Evolutionary conservation across 2,113 vertebrate genomes (phyloP), one percentile per base, ranked within the genome.

Genomic region (Ochotona princeps): DNA sequence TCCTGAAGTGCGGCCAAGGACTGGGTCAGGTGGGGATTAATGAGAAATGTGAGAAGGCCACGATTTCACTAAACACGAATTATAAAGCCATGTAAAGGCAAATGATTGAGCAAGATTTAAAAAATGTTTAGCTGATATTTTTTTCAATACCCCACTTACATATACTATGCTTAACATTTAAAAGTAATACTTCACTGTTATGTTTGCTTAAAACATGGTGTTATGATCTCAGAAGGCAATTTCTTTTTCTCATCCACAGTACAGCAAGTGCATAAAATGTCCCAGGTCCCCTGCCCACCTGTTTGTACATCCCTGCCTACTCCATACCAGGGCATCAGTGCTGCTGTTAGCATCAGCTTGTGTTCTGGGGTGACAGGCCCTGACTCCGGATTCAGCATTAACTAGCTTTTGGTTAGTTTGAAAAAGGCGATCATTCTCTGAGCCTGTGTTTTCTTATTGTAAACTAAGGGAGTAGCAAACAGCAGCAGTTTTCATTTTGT

Each of bases 61-160:
- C 89, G 92, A 79, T 83, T 57, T 89, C 12, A 38, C 76, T 54
- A 57, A 81, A 73, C 67, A 73, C 70, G 86, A 82, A 89, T 84
- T 85, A 54, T 26, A 87, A 75, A 87, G 26, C 3, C 10, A 69
- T 89, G 94, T 61, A 79, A 44, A 87, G 83, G 69, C 60, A 92
- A 92, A 88, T 88, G 91, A 88, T 70, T 90, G 54, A 81, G 21
- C 15, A 75, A 90, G 26, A 67, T 80, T 92, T 92, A 30, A 92
- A 94, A 44, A 94, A 91, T 87, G 89, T 81, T 92, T 90, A 78
- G 60, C 60, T 63, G 65, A 82, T 82, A 70, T 92, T 91, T 44
- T 44, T 44, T 78, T 87, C 89, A 85, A 60, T 66, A 61, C 95
- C 94, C 63, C 25, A 63, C 87, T 92, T 90, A 32, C 78, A 72